Evolutionary conservation across 2,113 vertebrate species (phyloP).

Genomic region (Numenius arquata): DNA sequence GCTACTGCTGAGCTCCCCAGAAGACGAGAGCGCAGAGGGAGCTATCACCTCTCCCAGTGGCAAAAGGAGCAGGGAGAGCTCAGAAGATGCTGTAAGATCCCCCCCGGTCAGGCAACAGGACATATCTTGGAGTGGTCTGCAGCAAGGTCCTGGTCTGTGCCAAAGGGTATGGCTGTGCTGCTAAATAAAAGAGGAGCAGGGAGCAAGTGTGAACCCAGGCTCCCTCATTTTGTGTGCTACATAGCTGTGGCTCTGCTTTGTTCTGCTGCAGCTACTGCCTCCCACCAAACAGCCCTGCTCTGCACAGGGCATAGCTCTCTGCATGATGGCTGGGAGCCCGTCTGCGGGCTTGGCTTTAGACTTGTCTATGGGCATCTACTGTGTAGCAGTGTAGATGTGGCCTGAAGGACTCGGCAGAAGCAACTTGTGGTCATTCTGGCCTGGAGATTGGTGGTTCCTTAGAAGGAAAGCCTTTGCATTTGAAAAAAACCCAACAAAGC

Average conservation of each 20-base stretch:
- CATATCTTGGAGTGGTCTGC: fast-evolving
- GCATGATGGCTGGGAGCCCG: neutral
- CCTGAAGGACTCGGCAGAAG: neutral
- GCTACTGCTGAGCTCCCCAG: neutral
- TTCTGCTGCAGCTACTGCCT: neutral
- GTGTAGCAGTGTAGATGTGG: neutral
- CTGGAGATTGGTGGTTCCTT: neutral
- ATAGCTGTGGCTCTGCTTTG: neutral
- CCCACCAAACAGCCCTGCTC: neutral
- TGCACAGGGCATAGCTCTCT: neutral
- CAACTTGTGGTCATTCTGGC: neutral
- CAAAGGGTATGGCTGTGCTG: neutral
- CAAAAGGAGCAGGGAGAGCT: neutral
- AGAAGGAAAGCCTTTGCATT: neutral
- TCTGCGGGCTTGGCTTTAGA: neutral
- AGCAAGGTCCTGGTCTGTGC: neutral
- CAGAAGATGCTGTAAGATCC: neutral
- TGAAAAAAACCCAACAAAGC: neutral
- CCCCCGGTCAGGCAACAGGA: neutral
- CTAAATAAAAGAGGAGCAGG: neutral
- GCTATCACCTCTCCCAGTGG: neutral
- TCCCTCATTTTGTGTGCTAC: neutral
- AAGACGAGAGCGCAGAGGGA: neutral
- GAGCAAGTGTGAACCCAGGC: neutral
- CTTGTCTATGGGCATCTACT: neutral